Evolutionary conservation across 2,888 invertebrate species (phyloP), one percentile per base, ranked within the genome.

Genomic region (Seira ritae): DNA sequence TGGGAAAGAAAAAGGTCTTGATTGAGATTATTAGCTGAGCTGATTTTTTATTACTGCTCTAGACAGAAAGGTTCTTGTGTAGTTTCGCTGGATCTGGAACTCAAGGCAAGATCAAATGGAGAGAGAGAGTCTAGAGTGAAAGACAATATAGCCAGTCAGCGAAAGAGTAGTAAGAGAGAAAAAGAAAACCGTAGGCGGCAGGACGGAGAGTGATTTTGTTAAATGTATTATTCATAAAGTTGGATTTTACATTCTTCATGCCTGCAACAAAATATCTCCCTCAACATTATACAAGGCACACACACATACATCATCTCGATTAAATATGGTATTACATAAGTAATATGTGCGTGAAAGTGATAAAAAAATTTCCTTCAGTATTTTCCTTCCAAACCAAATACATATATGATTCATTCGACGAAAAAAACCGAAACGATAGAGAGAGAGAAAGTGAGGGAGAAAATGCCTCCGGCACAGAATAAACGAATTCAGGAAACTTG

Each of bases 401-500:
- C 4, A 62, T 8, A 62, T 20, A 62, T 8, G 12, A 62, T 62
- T 62, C n/a, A 8, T 62, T 62, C 62, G n/a, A 62, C 20, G 17
- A n/a, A 62, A 20, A 55, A 19, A 22, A 20, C 22, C 62, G 20
- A 20, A 62, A 62, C n/a, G 20, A 62, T n/a, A n/a, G n/a, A n/a
- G n/a, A n/a, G n/a, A n/a, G n/a, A 19, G 19, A 65, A 17, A 17
- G 20, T 65, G 12, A 10, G 23, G 55, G 23, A 68, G 37, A 65
- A n/a, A 75, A 23, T 23, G 77, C 77, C 77, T 72, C 68, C 67
- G 72, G 82, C 68, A 42, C 31, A 60, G 46, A 82, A 82, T 82
- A 82, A 62, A 82, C 77, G 82, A 82, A 82, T 82, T 77, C 77
- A 77, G 82, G 70, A 81, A 81, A 66, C 74, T 74, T 74, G 62